Base-by-base conservation (phyloP, 1,140 invertebrate genomes). In the Episyrphus balteatus region DNA sequence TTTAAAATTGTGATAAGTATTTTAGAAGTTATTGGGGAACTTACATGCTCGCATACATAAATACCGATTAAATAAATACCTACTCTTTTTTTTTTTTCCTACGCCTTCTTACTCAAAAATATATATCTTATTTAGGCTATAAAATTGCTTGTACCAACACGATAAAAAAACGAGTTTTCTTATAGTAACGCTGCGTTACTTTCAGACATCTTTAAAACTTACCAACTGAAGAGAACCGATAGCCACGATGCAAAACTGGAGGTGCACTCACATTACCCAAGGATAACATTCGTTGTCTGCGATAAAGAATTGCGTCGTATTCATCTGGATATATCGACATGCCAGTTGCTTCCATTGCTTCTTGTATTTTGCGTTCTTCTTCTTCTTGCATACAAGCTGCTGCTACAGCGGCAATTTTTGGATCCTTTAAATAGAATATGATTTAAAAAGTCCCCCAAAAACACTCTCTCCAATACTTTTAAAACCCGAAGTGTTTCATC, bases 301-400 rank as follows among this genome's bases (percentile, higher is more conserved):
- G 69, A 48, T 70, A 70, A 45, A 74, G 70, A 8, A 72, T 61
- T 2, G 74, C 59, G 37, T 75, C 73, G 18, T 75, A 71, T 50
- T 77, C 73, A 46, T 73, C 73, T 13, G 74, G 62, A 44, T 65
- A 68, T 46, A 68, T 63, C 30, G 65, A 68, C 59, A 76, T 76
- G 42, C 75, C 76, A 3, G 81, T 83, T 42, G 80, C 82, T 54
- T 85, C 83, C 38, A 86, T 64, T 9, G 82, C 83, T 19, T 80
- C 81, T 12, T 79, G 79, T 19, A 85, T 66, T 34, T 84, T 80
- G 14, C 80, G 72, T 58, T 86, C 82, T 62, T 84, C 82, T 53
- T 86, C 84, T 52, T 85, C 84, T 26, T 82, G 84, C 47, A 84
- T 84, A 32, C 82, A 83, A 0, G 83, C 82, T 9, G 83, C 83